A percentile compares a stretch with the other conserved stretches of the same genome.
Evolutionary conservation across 2,113 vertebrate species (phyloP).

Genomic region (Lepidothrix coronata): DNA sequence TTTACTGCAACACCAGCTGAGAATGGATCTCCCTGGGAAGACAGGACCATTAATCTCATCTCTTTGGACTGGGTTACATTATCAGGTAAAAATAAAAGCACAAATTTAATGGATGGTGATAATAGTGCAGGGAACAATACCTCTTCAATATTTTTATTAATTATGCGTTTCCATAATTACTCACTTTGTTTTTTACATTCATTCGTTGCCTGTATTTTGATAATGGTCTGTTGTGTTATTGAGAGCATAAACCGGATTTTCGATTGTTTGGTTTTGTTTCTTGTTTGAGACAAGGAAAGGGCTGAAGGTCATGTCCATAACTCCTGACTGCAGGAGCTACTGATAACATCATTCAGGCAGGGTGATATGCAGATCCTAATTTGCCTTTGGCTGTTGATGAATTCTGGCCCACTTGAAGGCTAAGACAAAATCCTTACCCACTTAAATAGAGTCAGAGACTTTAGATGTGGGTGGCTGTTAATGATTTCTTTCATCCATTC

Average conservation of each 20-base stretch:
- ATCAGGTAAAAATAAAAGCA: background rate
- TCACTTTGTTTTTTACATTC: background rate
- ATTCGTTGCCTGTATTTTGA: background rate
- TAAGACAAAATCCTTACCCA: background rate
- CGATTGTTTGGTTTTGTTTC: background rate
- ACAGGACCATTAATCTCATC: background rate
- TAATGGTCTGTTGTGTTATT: background rate
- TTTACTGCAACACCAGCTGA: background rate
- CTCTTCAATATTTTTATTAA: background rate
- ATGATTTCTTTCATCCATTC: slow-evolving; percentile 40
- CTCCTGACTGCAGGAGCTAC: background rate
- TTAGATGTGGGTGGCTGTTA: slow-evolving; percentile 24
- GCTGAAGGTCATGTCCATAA: background rate
- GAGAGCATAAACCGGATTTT: background rate
- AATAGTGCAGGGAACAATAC: background rate
- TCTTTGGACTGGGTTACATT: background rate
- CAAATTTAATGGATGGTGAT: background rate
- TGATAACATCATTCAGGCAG: background rate
- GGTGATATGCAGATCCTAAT: background rate
- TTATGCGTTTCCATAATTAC: background rate
- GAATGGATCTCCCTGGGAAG: background rate
- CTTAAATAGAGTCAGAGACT: background rate
- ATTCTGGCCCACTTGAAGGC: background rate
- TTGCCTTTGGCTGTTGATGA: background rate
- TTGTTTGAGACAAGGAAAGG: background rate